These are phyloP conservation scores for Mylabris phalerata DNA, from an alignment of 1,140 invertebrate genomes.

Conservation along the genomic window DNA sequence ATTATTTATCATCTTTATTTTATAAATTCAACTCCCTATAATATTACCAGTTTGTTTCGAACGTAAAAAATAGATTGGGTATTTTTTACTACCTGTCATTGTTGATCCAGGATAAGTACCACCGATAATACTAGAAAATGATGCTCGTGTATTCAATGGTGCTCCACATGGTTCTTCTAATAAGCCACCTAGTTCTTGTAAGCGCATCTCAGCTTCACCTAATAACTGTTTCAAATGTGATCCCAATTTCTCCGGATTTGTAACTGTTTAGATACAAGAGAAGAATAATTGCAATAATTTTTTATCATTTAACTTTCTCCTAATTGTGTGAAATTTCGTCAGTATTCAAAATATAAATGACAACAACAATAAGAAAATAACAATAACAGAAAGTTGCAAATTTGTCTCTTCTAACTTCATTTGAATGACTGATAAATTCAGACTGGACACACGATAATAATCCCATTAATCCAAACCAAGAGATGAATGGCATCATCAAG, in stretches of 20 bases:
- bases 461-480: no score
- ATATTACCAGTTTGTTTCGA: background rate
- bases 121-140: slow-evolving; percentile 44
- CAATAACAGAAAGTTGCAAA: no score
- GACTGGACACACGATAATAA: no score
- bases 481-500: no score
- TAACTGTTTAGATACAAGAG: slow-evolving; percentile 46
- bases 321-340: no score
- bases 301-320: no score
- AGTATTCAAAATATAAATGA: no score
- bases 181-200: slow-evolving; percentile 63
- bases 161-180: slow-evolving; percentile 42
- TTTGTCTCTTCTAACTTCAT: no score
- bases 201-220: slow-evolving; percentile 69
- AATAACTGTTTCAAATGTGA: slow-evolving; percentile 66
- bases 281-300: background rate
- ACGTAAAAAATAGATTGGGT: background rate
- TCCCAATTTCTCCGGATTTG: slow-evolving; percentile 60
- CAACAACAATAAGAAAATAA: no score
- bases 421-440: no score
- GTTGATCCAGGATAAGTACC: slow-evolving; percentile 38
- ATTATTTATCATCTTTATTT: no score
- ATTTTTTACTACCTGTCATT: slow-evolving; percentile 32
- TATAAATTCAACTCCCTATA: no score
- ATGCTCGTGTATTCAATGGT: slow-evolving; percentile 43